A percentile compares a stretch with the other conserved stretches of the same genome.
These are phyloP conservation scores for Python bivittatus DNA, from an alignment of 2,113 vertebrate species.

Conservation along the genomic window DNA sequence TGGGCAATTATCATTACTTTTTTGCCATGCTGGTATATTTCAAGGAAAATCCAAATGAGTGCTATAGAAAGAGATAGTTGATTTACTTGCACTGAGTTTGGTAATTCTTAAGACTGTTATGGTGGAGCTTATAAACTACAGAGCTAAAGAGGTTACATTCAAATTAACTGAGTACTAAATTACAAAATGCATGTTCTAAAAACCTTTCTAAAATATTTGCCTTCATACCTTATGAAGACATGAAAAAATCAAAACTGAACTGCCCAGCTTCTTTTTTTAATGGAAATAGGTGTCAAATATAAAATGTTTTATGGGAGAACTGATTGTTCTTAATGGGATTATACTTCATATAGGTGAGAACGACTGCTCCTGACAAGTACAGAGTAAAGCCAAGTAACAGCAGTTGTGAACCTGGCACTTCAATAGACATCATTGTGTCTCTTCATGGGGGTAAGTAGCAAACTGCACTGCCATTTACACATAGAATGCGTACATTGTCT, in stretches of 20 bases:
- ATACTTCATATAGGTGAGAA: conserved; percentile 83
- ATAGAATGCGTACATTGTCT: neutral
- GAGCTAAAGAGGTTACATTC: neutral
- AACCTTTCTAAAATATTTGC: neutral
- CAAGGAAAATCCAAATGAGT: neutral
- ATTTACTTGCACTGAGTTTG: neutral
- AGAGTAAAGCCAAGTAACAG: conserved; percentile 97
- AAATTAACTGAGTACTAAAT: neutral
- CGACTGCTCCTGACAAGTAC: conserved; percentile 97
- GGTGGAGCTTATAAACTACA: neutral
- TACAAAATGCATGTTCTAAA: neutral
- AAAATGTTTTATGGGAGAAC: neutral
- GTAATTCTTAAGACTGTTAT: neutral
- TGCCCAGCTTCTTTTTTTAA: neutral
- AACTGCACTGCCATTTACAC: accelerated
- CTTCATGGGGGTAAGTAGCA: conserved; percentile 88
- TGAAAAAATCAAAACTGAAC: neutral
- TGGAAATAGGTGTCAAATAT: neutral
- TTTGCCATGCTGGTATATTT: neutral
- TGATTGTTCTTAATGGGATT: neutral
- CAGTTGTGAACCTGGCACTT: conserved; percentile 89
- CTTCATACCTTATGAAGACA: neutral
- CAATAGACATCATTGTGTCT: conserved; percentile 89
- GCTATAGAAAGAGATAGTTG: neutral
- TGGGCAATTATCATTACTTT: neutral